A percentile compares a stretch with the other conserved stretches of the same genome.
Conservation (phyloP, 2,113 vertebrate genomes). For the Atherinomorus stipes region DNA sequence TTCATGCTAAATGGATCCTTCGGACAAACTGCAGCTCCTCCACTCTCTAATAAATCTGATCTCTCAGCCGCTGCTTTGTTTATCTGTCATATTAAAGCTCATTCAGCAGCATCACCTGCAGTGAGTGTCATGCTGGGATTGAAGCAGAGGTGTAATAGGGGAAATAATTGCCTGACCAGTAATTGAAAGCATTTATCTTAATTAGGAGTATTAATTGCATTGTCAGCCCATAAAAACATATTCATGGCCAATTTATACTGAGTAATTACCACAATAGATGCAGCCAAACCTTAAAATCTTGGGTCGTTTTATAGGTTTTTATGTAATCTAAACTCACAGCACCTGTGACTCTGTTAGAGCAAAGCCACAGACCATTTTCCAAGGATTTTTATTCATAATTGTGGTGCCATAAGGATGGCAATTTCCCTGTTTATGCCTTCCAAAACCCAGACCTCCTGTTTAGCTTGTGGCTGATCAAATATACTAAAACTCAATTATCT, state of each 20-base stretch:
- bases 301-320: slow-evolving; percentile 1
- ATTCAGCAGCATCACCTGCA: background rate
- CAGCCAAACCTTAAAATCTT: no score
- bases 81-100: slow-evolving; percentile 4
- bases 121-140: background rate
- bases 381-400: slow-evolving; percentile 3
- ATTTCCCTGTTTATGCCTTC: slow-evolving; percentile 19
- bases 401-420: slow-evolving; percentile 23
- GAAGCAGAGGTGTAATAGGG: background rate
- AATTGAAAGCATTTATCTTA: background rate
- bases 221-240: background rate
- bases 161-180: background rate
- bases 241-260: no score
- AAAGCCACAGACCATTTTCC: background rate
- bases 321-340: background rate
- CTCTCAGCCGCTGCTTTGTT: slow-evolving; percentile 1
- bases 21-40: background rate
- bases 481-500: slow-evolving; percentile 36
- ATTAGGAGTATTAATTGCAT: background rate
- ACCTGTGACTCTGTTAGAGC: background rate
- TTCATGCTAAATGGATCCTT: background rate
- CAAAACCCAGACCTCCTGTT: slow-evolving; percentile 20
- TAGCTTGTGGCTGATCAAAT: slow-evolving; percentile 16
- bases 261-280: no score
- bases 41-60: background rate